Conservation (phyloP, 2,113 vertebrate species). For the Calyptomena viridis region DNA sequence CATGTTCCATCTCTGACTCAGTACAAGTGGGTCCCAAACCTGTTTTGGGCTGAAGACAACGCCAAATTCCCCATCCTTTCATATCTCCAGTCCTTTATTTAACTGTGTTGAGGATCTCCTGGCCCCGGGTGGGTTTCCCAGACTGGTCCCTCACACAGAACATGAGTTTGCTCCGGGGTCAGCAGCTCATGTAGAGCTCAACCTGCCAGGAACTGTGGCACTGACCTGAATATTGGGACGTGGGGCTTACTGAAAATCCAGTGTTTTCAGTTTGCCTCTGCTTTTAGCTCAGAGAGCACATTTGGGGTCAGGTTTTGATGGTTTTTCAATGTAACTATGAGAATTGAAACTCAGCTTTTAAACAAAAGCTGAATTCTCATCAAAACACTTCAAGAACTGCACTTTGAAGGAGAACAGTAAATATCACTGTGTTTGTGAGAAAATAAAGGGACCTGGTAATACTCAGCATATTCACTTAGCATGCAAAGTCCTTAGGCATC, state of each 20-base stretch:
- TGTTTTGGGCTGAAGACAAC: neutral
- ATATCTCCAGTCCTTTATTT: neutral
- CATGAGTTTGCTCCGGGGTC: rapidly evolving
- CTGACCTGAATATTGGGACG: neutral
- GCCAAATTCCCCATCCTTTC: rapidly evolving
- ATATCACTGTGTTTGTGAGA: neutral
- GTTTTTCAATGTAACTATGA: neutral
- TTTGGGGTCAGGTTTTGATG: neutral
- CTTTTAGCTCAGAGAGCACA: neutral
- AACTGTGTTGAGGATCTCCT: neutral
- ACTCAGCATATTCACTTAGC: neutral
- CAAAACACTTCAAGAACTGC: neutral
- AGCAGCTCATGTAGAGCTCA: neutral
- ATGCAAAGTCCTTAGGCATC: neutral
- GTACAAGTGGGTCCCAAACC: neutral
- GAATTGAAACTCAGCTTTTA: neutral
- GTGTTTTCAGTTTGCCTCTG: neutral
- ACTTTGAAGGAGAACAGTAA: neutral
- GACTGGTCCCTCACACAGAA: neutral
- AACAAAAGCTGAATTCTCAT: neutral
- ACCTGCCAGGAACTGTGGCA: neutral
- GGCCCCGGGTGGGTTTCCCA: neutral
- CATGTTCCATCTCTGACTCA: neutral
- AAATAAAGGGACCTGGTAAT: neutral
- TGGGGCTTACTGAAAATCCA: neutral